Evolutionary conservation across 2,888 invertebrate genomes (phyloP).

Genomic region (Kryphioiulus occultus): DNA sequence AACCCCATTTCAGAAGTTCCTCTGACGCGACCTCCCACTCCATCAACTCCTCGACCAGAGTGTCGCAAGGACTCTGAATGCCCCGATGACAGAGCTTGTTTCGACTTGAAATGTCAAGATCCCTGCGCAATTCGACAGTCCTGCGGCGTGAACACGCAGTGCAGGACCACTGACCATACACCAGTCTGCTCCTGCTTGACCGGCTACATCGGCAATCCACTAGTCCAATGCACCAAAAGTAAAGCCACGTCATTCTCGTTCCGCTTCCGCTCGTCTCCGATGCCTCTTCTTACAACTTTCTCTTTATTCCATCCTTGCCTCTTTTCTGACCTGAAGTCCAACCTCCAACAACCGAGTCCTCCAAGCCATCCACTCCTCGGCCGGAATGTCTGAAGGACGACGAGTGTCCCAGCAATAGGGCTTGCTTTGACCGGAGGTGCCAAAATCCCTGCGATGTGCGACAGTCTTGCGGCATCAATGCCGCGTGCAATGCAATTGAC

Average conservation of each 20-base stretch:
- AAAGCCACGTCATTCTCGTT: too few relatives aligned
- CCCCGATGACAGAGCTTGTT: constrained; percentile 78
- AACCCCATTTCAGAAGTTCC: too few relatives aligned
- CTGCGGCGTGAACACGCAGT: constrained; percentile 79
- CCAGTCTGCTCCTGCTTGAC: too few relatives aligned
- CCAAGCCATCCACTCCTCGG: too few relatives aligned
- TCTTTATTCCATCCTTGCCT: too few relatives aligned
- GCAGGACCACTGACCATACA: constrained; percentile 60
- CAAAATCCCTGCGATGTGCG: not conserved
- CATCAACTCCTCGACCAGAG: too few relatives aligned
- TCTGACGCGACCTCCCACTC: too few relatives aligned
- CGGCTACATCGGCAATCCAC: constrained; percentile 71
- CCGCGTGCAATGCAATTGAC: constrained; percentile 63
- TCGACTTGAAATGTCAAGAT: constrained; percentile 88
- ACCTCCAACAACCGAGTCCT: not conserved
- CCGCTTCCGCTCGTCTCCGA: too few relatives aligned
- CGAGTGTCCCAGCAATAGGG: too few relatives aligned
- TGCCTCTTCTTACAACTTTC: too few relatives aligned
- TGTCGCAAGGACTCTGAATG: constrained; percentile 60
- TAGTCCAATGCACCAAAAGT: constrained; percentile 68
- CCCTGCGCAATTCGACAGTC: constrained; percentile 72
- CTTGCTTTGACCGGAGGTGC: too few relatives aligned
- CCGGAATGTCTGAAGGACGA: too few relatives aligned
- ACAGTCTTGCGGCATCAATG: constrained; percentile 74
- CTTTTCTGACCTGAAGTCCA: not conserved